phyloP scores from a whole-genome alignment of 2,888 invertebrate genomes.

The Acronicta leporina region DNA sequence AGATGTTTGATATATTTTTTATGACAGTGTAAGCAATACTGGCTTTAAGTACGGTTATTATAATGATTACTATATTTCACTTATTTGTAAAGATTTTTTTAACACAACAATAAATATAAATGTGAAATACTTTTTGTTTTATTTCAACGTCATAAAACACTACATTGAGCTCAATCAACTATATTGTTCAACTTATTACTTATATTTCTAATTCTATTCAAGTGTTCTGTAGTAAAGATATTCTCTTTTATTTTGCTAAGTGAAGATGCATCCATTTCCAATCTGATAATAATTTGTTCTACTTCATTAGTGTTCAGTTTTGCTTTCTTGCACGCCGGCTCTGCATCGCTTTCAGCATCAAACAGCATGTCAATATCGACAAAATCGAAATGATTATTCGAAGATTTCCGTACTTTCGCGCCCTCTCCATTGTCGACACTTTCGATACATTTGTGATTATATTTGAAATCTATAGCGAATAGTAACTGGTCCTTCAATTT shows the following conservation, averaged over 20 bases:
- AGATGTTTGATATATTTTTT: constrained; percentile 57
- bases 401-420: constrained; percentile 41
- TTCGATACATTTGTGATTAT: constrained; percentile 68
- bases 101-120: constrained; percentile 89
- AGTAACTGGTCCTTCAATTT: constrained; percentile 54
- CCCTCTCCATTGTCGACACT: constrained; percentile 19
- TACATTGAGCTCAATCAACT: constrained; percentile 57
- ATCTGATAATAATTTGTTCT: constrained; percentile 65
- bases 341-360: constrained; percentile 65
- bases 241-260: constrained; percentile 69
- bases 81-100: constrained; percentile 88
- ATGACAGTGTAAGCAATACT: constrained; percentile 73
- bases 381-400: constrained; percentile 74
- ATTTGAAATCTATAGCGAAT: constrained; percentile 45
- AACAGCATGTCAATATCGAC: constrained; percentile 74
- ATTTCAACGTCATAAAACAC: constrained; percentile 56
- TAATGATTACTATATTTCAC: constrained; percentile 86
- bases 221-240: constrained; percentile 62
- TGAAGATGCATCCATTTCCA: constrained; percentile 69
- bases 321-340: constrained; percentile 74
- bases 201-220: constrained; percentile 66
- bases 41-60: constrained; percentile 80
- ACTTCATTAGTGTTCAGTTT: constrained; percentile 67
- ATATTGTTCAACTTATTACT: constrained; percentile 73
- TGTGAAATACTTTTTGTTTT: constrained; percentile 84